These are phyloP conservation scores for Drosophila setifemur DNA, from an alignment of 1,140 invertebrate genomes.

Conservation along the genomic window DNA sequence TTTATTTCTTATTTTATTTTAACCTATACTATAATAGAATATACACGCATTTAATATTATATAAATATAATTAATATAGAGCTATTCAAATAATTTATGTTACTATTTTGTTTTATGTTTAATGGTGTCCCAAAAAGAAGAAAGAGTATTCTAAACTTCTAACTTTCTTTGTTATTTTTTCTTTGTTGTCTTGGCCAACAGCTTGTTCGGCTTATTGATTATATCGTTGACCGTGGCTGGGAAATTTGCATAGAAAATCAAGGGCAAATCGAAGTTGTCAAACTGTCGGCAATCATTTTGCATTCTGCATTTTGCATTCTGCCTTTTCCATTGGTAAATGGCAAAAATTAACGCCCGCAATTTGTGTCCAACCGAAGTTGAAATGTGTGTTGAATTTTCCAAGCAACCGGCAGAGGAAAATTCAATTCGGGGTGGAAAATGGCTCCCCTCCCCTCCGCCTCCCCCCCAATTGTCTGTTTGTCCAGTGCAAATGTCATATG, in stretches of 20 bases:
- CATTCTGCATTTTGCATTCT: too few relatives aligned
- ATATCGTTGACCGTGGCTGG: slow-evolving; percentile 2
- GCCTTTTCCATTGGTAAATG: slow-evolving; percentile 12
- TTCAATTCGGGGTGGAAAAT: too few relatives aligned
- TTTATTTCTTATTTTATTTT: too few relatives aligned
- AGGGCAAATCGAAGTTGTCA: slow-evolving; percentile 18
- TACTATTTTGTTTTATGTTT: too few relatives aligned
- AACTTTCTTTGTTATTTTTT: background rate
- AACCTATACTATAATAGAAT: too few relatives aligned
- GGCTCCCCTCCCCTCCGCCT: too few relatives aligned
- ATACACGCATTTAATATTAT: too few relatives aligned
- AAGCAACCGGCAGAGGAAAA: background rate
- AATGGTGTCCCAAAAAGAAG: too few relatives aligned
- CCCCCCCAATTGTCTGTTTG: too few relatives aligned
- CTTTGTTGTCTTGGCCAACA: background rate
- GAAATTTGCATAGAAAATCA: slow-evolving; percentile 32
- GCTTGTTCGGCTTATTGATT: slow-evolving; percentile 10
- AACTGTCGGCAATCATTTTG: slow-evolving; percentile 14
- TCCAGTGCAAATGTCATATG: too few relatives aligned
- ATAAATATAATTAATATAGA: too few relatives aligned
- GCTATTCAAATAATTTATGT: too few relatives aligned
- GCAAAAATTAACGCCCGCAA: slow-evolving; percentile 28
- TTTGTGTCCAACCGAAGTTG: slow-evolving; percentile 22
- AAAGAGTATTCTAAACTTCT: background rate
- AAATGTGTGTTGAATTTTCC: slow-evolving; percentile 18